Base-by-base conservation (phyloP, 2,113 vertebrate genomes). In the Cryptotis parvus region DNA sequence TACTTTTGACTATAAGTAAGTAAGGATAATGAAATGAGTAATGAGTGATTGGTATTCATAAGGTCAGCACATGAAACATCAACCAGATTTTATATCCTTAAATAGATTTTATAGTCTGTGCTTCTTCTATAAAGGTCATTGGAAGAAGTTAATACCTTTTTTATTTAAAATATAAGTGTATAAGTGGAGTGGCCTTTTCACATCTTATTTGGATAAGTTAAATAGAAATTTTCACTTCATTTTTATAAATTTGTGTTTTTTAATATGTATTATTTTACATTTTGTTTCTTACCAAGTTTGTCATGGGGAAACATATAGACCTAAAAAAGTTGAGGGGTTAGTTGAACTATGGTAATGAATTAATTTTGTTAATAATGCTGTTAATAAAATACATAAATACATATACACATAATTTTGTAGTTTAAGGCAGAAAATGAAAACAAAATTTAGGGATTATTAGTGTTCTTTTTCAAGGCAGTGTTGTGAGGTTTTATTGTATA, bases 71-170 rank as follows among this genome's bases (percentile, higher is more conserved):
- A 49, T 76, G 84, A 93, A 81, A 61, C 66, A 63, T 81, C 89
- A 91, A 73, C 80, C 11, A 11, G 18, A 84, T 72, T 87, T 85
- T 91, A 90, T 85, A 79, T 80, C 70, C 43, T 95, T 79, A 82
- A 95, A 72, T 86, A 85, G 87, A 82, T 86, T 96, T 90, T 94
- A 91, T 89, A 75, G 84, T 58, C 81, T n/a, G 1, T 79, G 29
- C 29, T 87, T 43, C 52, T 80, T 81, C 87, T 77, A 27, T 87
- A 94, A 96, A 96, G 93, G 93, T 92, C 95, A 94, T 65, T 86
- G 39, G 74, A 76, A 88, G 89, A 87, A 89, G 89, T 80, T 86
- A 93, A 77, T 94, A 84, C 65, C 65, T 55, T 94, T 96, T 96
- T 92, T 82, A 95, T 92, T 95, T 89, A 92, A 93, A 73, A 91